Base-by-base conservation (phyloP, 30 jellyfish, hydroid and myxozoan genomes). In the Aurelia sp. region DNA sequence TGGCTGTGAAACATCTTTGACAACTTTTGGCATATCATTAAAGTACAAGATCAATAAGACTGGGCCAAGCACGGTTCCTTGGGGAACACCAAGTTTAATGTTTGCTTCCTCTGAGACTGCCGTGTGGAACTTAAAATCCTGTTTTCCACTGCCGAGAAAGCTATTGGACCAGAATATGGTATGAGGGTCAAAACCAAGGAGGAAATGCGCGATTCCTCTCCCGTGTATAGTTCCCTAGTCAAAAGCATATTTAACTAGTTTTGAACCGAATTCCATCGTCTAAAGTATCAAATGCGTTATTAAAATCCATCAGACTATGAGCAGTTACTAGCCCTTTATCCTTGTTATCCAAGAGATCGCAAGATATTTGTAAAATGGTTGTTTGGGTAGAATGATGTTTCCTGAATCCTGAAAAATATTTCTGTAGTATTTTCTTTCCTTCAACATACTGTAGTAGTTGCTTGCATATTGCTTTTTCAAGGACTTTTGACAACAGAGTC, bases 391-490 rank as follows among this genome's bases (percentile, higher is more conserved):
- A 76, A 64, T 55, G 87, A 53, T 76, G 75, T 76, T 76, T n/a
- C n/a, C n/a, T n/a, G n/a, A n/a, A n/a, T n/a, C n/a, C n/a, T n/a
- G n/a, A n/a, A n/a, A n/a, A n/a, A 30, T 74, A 22, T 58, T 76
- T 76, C 87, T 76, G 87, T 47, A 52, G 87, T 76, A 76, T 76
- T 76, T 76, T 58, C 2, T 76, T 52, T 58, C 75, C 76, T 44
- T 76, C 87, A 76, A 58, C 40, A 58, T 76, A 76, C 63, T 52
- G 87, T 58, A 76, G 13, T 52, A 76, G 74, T 76, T 76, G 67
- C 68, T 78, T 78, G 79, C 79, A 78, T 48, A 62, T 61, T 78
- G 17, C 79, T 59, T 78, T 61, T 78, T 78, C 88, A 78, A 78
- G 79, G 78, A 40, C 79, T n/a, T 61, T 78, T 60, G 22, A 60